Conservation (phyloP, 2,797 vertebrate genomes). For the Phrynocephalus vlangalii region DNA sequence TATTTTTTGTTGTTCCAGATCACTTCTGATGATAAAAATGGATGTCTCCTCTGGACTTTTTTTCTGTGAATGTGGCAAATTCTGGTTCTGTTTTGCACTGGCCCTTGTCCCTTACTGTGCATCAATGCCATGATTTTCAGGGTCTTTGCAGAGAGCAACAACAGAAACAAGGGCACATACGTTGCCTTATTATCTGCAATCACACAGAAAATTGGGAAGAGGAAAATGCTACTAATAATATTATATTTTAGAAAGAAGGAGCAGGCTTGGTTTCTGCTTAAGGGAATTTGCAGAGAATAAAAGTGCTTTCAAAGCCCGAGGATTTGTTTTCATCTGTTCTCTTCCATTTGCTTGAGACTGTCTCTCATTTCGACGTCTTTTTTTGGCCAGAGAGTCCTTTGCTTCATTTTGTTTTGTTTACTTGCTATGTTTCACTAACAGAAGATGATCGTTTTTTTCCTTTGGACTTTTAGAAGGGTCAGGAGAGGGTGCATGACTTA, state of each 20-base stretch:
- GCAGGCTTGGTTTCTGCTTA: constrained; percentile 31
- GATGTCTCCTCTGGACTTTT: background rate
- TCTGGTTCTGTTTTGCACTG: background rate
- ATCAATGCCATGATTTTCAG: constrained; percentile 8
- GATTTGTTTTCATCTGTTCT: constrained; percentile 59
- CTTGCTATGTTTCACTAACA: constrained; percentile 54
- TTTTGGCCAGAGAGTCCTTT: constrained; percentile 49
- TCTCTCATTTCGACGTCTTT: constrained; percentile 50
- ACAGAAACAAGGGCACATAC: constrained; percentile 32
- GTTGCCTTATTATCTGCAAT: constrained; percentile 42
- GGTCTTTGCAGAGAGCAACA: constrained; percentile 27
- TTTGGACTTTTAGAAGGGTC: constrained; percentile 25
- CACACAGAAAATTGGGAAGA: background rate
- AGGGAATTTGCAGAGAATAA: constrained; percentile 47
- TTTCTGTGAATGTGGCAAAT: background rate
- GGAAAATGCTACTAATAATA: constrained; percentile 42
- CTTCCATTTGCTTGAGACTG: constrained; percentile 58
- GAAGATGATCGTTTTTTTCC: constrained; percentile 56
- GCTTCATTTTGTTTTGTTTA: constrained; percentile 54
- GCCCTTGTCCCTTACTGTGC: background rate
- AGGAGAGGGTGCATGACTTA: constrained; percentile 23
- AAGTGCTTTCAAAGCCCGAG: background rate
- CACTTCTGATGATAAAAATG: background rate
- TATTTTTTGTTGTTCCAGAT: background rate
- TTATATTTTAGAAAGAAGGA: constrained; percentile 11